phyloP scores from a whole-genome alignment of 2,113 vertebrate species.

The human (Homo sapiens) region GRCh38 chr12:122006501-122007000 shows the following conservation, averaged over 20 bases:
- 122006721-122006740: not conserved
- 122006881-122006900: not conserved
- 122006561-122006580: not conserved
- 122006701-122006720: not conserved
- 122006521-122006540: not conserved
- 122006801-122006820: not conserved
- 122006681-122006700: not conserved
- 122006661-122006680: not conserved
- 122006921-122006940: not conserved
- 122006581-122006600: rapidly evolving
- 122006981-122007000: not conserved
- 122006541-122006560: not conserved
- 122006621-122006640: rapidly evolving
- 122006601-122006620: not conserved
- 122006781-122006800: not conserved
- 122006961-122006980: not conserved
- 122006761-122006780: not conserved
- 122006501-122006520: not conserved
- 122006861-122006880: not conserved
- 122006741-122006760: not conserved
- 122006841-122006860: not conserved
- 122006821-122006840: not conserved
- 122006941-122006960: not conserved
- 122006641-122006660: rapidly evolving
- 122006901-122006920: not conserved